Evolutionary conservation across 1,140 invertebrate species (phyloP).

Genomic region (Temnothorax longispinosus): DNA sequence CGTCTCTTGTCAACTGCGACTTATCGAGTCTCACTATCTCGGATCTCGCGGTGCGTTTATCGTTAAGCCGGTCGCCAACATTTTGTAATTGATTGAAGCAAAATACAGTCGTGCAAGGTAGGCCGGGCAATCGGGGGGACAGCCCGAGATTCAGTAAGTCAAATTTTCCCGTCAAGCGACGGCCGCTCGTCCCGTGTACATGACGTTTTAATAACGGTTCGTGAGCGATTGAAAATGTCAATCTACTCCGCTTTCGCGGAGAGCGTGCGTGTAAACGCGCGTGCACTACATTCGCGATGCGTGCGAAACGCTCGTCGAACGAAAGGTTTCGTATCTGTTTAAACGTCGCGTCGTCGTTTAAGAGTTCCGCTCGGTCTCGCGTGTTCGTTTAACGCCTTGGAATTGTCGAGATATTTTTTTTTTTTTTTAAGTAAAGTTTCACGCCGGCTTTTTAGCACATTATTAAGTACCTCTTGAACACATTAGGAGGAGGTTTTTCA

Average conservation of each 20-base stretch:
- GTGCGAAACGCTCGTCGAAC: conserved; percentile 38
- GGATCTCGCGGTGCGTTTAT: conserved; percentile 11
- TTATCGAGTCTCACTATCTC: conserved; percentile 45
- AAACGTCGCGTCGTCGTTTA: conserved; percentile 33
- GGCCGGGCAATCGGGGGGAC: conserved; percentile 42
- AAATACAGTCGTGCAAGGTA: conserved; percentile 57
- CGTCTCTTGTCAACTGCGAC: conserved; percentile 52
- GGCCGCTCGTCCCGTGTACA: conserved; percentile 53
- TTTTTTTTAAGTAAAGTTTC: not conserved
- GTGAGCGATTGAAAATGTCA: conserved; percentile 62
- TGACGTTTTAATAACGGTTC: conserved; percentile 63
- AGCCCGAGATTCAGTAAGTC: conserved; percentile 58
- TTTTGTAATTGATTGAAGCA: conserved; percentile 56
- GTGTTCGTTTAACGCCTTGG: conserved; percentile 35
- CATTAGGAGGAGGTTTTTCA: conserved; percentile 25
- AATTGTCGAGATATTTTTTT: conserved; percentile 6
- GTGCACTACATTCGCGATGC: conserved; percentile 46
- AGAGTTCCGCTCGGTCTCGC: conserved; percentile 11
- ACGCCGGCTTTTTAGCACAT: not conserved
- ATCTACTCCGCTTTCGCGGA: conserved; percentile 53
- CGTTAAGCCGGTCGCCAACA: conserved; percentile 48
- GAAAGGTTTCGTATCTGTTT: conserved; percentile 17
- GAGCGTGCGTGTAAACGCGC: conserved; percentile 55
- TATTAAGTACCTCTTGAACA: not conserved
- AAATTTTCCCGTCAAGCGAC: conserved; percentile 55